phyloP scores from a whole-genome alignment of 2,797 vertebrate genomes.

The Tragopan temminckii region DNA sequence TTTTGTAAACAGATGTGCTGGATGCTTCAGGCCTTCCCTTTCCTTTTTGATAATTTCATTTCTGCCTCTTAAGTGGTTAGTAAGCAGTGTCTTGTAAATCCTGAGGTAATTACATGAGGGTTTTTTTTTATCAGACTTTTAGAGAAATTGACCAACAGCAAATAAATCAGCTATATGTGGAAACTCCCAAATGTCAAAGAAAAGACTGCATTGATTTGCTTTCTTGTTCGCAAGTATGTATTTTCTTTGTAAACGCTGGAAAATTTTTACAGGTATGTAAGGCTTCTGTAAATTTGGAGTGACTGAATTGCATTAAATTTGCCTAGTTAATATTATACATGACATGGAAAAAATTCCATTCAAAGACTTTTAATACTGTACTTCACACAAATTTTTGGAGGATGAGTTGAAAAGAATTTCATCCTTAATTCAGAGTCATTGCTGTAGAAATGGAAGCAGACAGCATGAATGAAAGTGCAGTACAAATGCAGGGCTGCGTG shows the following conservation, averaged over 20 bases:
- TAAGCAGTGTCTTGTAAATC: constrained; percentile 39
- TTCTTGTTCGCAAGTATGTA: background rate
- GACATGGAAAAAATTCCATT: background rate
- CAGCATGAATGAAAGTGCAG: background rate
- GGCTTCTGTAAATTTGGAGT: background rate
- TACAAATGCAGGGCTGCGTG: background rate
- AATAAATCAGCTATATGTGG: background rate
- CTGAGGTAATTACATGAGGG: background rate
- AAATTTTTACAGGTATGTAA: background rate
- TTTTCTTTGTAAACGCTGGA: background rate
- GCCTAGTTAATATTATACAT: background rate
- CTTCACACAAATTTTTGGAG: background rate
- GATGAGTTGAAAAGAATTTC: background rate
- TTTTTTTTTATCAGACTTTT: constrained; percentile 2
- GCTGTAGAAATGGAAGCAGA: background rate
- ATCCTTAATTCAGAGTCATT: background rate
- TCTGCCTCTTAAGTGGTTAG: background rate
- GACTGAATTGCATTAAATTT: background rate
- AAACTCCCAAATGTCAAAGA: background rate
- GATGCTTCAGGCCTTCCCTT: constrained; percentile 26
- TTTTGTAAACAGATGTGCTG: background rate
- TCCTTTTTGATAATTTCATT: constrained; percentile 30
- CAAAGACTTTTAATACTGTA: background rate
- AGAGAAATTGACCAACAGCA: background rate
- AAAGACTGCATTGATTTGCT: background rate